A percentile compares a stretch with the other conserved stretches of the same genome.
Conservation (phyloP, 2,888 invertebrate genomes). For the Coecobrya sp. region DNA sequence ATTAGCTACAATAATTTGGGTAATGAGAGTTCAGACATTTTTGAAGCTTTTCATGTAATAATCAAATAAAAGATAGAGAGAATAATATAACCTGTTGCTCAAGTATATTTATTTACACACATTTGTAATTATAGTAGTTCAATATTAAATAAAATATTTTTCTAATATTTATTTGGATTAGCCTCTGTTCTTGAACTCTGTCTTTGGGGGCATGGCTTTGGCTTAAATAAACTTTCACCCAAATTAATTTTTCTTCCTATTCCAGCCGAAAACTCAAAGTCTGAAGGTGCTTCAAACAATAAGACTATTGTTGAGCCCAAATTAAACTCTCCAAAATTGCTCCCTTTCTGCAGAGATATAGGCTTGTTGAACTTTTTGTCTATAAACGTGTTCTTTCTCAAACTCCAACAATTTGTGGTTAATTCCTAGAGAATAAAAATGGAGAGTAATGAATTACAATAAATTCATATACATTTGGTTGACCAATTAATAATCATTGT, state of each 20-base stretch:
- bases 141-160: no score
- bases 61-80: no score
- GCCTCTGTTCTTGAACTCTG: slow-evolving; percentile 54
- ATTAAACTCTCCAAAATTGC: slow-evolving; percentile 98
- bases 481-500: no score
- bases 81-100: no score
- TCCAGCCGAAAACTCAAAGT: slow-evolving; percentile 75
- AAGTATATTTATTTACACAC: no score
- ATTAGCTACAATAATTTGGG: no score
- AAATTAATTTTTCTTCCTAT: slow-evolving; percentile 72
- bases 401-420: slow-evolving; percentile 86
- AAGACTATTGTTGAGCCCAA: slow-evolving; percentile 99
- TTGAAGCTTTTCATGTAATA: no score
- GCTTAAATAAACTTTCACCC: slow-evolving; percentile 72
- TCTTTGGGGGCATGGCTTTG: slow-evolving; percentile 23
- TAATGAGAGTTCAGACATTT: no score
- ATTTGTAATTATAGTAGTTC: no score
- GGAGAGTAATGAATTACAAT: no score
- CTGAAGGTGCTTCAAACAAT: slow-evolving; percentile 96
- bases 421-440: slow-evolving; percentile 82
- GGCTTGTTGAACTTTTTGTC: slow-evolving; percentile 85
- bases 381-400: slow-evolving; percentile 85
- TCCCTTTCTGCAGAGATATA: slow-evolving; percentile 91
- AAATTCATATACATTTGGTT: no score
- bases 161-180: slow-evolving; percentile 37